phyloP scores from a whole-genome alignment of 1,140 invertebrate genomes.

The Listronotus oregonensis region DNA sequence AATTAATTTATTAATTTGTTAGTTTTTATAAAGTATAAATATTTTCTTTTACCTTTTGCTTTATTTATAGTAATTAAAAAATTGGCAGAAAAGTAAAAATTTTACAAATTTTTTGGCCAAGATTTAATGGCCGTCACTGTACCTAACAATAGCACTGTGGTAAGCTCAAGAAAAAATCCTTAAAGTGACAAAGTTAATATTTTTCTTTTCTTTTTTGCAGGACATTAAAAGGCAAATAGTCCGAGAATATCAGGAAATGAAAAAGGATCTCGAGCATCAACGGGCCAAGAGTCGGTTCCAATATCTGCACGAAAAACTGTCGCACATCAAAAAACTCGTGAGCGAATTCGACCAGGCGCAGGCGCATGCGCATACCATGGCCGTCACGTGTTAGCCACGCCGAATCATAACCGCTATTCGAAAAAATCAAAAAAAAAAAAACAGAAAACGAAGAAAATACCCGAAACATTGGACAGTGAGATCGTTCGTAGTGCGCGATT shows the following conservation, averaged over 20 bases:
- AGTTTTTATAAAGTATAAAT: too few species aligned
- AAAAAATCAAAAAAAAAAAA: background rate
- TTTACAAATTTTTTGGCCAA: too few species aligned
- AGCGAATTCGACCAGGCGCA: conserved; percentile 73
- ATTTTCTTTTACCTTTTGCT: too few species aligned
- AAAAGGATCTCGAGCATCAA: conserved; percentile 73
- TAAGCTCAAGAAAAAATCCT: too few species aligned
- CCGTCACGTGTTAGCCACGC: conserved; percentile 24
- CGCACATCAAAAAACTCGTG: conserved; percentile 87
- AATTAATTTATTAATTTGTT: too few species aligned
- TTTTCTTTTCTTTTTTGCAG: conserved; percentile 57
- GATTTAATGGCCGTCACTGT: too few species aligned
- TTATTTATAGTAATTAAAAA: too few species aligned
- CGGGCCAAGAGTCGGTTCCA: conserved; percentile 76
- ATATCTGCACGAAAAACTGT: conserved; percentile 87
- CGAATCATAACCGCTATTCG: conserved; percentile 8
- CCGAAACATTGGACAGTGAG: background rate
- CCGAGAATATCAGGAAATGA: conserved; percentile 78
- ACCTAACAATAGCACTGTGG: too few species aligned
- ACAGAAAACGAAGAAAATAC: background rate
- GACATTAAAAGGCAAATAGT: conserved; percentile 77
- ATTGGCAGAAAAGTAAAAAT: too few species aligned
- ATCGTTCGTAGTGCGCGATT: conserved; percentile 7
- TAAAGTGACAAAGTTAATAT: background rate
- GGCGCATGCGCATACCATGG: background rate